Evolutionary conservation across 2,113 vertebrate genomes (phyloP).

Genomic region (Salvelinus sp.): DNA sequence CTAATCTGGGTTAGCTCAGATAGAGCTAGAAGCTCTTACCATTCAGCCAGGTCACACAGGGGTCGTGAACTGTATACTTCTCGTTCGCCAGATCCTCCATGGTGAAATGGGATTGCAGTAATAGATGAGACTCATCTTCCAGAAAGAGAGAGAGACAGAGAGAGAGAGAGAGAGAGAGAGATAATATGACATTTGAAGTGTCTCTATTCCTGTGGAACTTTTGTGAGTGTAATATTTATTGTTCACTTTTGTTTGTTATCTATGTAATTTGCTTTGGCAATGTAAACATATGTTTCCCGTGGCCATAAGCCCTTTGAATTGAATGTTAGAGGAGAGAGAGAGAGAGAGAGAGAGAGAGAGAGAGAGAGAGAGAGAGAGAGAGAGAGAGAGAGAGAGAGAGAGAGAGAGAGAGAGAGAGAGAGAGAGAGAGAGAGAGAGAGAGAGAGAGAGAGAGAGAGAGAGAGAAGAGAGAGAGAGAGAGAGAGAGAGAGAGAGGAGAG

Average conservation of each 20-base stretch:
- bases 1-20: neutral
- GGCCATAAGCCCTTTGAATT: too few species aligned
- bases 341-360: neutral
- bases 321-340: neutral
- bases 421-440: neutral
- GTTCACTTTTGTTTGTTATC: too few species aligned
- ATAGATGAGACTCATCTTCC: slow-evolving; percentile 72
- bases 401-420: neutral
- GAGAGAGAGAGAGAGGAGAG: neutral
- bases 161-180: neutral
- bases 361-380: slow-evolving; percentile 5
- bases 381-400: slow-evolving; percentile 13
- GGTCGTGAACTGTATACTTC: slow-evolving; percentile 72
- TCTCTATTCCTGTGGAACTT: too few species aligned
- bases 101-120: slow-evolving; percentile 68
- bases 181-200: too few species aligned
- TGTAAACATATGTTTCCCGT: too few species aligned
- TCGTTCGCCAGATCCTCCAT: slow-evolving; percentile 75
- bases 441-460: neutral
- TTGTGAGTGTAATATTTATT: neutral
- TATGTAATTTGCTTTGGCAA: too few species aligned
- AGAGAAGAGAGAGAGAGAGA: neutral
- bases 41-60: slow-evolving; percentile 69
- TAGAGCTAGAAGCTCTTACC: slow-evolving; percentile 56
- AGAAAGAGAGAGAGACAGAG: slow-evolving; percentile 16